phyloP scores from a whole-genome alignment of 2,797 vertebrate genomes.

The Agapornis canus region DNA sequence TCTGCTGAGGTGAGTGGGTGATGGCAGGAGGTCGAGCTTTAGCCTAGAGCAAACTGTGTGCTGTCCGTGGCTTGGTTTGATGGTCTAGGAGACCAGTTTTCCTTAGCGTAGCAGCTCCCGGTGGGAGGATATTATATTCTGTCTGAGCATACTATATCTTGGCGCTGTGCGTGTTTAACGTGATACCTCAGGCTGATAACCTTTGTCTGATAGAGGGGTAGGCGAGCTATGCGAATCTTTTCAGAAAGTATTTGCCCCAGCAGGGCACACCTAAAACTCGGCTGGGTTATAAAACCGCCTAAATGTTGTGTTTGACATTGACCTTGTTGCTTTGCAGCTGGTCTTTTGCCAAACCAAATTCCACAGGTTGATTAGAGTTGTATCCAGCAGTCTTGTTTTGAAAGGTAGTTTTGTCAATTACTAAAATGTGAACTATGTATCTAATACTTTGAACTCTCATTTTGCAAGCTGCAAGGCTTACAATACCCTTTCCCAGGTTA shows the following conservation, averaged over 20 bases:
- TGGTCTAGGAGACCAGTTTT: background rate
- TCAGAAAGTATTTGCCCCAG: background rate
- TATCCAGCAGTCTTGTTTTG: background rate
- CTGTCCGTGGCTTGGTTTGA: rapidly evolving
- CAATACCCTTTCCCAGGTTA: background rate
- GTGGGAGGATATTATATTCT: background rate
- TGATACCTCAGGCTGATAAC: background rate
- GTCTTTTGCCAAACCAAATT: conserved; percentile 24
- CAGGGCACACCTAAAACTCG: background rate
- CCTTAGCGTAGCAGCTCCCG: background rate
- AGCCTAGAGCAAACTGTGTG: background rate
- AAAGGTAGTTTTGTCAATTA: conserved; percentile 7
- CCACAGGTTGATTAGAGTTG: conserved; percentile 9
- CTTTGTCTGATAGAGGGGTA: background rate
- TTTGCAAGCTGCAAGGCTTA: background rate
- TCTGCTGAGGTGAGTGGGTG: background rate
- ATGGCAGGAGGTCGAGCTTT: background rate
- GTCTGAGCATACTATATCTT: background rate
- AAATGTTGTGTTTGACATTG: conserved; percentile 19
- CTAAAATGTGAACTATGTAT: background rate
- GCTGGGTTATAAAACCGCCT: background rate
- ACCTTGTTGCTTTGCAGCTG: conserved; percentile 30
- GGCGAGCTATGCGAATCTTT: background rate
- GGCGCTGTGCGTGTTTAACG: background rate
- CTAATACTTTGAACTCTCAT: background rate